A percentile compares a stretch with the other conserved stretches of the same genome.
Evolutionary conservation across 2,888 invertebrate genomes (phyloP).

Genomic region (Chaitophorus viminalis): DNA sequence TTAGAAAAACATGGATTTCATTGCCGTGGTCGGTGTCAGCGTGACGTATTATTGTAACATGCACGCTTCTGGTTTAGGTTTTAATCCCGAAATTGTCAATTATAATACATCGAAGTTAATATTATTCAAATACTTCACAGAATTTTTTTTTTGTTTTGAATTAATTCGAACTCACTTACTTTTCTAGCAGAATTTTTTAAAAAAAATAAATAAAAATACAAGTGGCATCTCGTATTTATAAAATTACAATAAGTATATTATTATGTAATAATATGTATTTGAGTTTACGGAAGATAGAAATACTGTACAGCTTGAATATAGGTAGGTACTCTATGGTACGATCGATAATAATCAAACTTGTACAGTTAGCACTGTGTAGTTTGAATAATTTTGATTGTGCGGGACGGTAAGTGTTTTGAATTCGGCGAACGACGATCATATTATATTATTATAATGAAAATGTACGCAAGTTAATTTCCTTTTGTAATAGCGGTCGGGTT

Average conservation of each 20-base stretch:
- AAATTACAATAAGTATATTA: too few species aligned
- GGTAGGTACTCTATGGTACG: background rate
- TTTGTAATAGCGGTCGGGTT: background rate
- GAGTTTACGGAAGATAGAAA: too few species aligned
- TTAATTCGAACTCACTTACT: background rate
- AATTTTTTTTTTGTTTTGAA: slow-evolving; percentile 9
- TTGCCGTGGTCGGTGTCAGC: background rate
- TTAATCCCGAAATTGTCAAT: slow-evolving; percentile 18
- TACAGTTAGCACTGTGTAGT: too few species aligned
- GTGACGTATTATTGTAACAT: background rate
- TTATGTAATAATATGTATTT: too few species aligned
- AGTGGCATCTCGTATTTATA: too few species aligned
- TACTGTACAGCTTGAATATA: too few species aligned
- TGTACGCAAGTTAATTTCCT: background rate
- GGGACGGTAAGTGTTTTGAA: background rate
- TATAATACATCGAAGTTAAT: background rate
- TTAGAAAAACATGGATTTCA: background rate
- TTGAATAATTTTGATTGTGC: too few species aligned
- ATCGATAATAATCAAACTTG: background rate
- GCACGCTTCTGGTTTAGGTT: background rate
- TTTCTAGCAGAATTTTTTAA: background rate
- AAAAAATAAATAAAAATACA: background rate
- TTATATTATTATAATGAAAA: background rate
- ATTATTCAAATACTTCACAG: slow-evolving; percentile 18
- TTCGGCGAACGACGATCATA: background rate